Evolutionary conservation across 2,797 vertebrate genomes (phyloP).

Genomic region (Furcifer pardalis): DNA sequence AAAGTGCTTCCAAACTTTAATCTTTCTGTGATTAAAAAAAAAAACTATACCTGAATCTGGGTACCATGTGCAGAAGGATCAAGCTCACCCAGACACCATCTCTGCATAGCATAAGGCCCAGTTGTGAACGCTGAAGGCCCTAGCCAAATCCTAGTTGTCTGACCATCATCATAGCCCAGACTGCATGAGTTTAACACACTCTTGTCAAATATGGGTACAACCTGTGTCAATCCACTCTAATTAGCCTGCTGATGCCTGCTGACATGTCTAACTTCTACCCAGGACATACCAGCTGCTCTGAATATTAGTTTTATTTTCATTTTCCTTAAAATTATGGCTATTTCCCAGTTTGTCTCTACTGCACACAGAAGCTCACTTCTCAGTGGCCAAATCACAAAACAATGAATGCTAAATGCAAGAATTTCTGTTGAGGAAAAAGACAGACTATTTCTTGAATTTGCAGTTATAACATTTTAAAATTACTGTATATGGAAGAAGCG

Average conservation of each 20-base stretch:
- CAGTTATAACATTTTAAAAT: neutral
- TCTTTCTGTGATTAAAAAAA: neutral
- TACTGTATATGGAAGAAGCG: neutral
- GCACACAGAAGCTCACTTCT: neutral
- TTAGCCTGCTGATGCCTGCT: neutral
- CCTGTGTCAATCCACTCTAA: neutral
- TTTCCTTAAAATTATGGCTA: too few relatives aligned
- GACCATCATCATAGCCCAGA: too few relatives aligned
- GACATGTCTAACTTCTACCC: neutral
- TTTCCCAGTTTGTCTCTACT: neutral
- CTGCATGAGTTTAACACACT: neutral
- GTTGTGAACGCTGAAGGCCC: neutral
- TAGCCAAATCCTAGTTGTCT: neutral
- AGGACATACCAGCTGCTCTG: too few relatives aligned
- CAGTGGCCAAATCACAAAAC: too few relatives aligned
- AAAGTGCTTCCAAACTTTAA: neutral
- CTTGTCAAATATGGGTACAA: neutral
- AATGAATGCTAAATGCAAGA: too few relatives aligned
- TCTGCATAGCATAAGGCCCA: neutral
- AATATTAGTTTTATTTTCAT: too few relatives aligned
- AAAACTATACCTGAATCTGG: neutral
- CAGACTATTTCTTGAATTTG: too few relatives aligned
- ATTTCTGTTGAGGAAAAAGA: too few relatives aligned
- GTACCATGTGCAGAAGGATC: too few relatives aligned
- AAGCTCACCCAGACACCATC: too few relatives aligned